Evolutionary conservation across 1,140 invertebrate genomes (phyloP).

Genomic region (Diorhabda elongata): DNA sequence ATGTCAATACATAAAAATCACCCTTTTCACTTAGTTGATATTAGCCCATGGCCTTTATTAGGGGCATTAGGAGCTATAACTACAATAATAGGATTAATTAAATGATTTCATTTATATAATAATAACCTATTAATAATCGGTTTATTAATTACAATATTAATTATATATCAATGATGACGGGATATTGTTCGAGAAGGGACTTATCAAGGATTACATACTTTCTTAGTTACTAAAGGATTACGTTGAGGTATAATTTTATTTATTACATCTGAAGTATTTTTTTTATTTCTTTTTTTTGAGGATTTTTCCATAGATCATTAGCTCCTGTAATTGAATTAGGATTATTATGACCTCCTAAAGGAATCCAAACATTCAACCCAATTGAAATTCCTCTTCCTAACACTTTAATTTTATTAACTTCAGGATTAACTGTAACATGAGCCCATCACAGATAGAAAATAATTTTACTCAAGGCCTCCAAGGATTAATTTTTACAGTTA

Average conservation of each 20-base stretch:
- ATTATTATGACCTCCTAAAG: constrained; percentile 53
- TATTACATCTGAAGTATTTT: constrained; percentile 45
- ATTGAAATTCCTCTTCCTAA: constrained; percentile 61
- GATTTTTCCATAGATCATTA: constrained; percentile 61
- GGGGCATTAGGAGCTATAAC: constrained; percentile 48
- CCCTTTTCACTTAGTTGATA: constrained; percentile 53
- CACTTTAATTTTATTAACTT: constrained; percentile 38
- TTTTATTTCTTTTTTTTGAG: constrained; percentile 61
- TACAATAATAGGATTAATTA: constrained; percentile 48
- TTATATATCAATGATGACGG: constrained; percentile 61
- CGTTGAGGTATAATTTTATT: constrained; percentile 60
- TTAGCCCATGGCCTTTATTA: constrained; percentile 55
- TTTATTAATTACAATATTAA: constrained; percentile 48
- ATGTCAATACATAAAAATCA: constrained; percentile 49
- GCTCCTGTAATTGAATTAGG: constrained; percentile 60
- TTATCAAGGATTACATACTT: constrained; percentile 53
- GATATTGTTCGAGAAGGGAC: constrained; percentile 57
- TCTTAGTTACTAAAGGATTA: constrained; percentile 50
- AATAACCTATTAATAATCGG: constrained; percentile 49
- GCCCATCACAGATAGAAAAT: too few relatives aligned
- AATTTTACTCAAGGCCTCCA: too few relatives aligned
- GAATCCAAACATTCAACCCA: constrained; percentile 57
- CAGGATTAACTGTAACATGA: too few relatives aligned
- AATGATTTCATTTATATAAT: constrained; percentile 52
- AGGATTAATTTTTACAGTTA: too few relatives aligned